Evolutionary conservation across 1,140 invertebrate genomes (phyloP).

Genomic region (Calliopsis andreniformis): DNA sequence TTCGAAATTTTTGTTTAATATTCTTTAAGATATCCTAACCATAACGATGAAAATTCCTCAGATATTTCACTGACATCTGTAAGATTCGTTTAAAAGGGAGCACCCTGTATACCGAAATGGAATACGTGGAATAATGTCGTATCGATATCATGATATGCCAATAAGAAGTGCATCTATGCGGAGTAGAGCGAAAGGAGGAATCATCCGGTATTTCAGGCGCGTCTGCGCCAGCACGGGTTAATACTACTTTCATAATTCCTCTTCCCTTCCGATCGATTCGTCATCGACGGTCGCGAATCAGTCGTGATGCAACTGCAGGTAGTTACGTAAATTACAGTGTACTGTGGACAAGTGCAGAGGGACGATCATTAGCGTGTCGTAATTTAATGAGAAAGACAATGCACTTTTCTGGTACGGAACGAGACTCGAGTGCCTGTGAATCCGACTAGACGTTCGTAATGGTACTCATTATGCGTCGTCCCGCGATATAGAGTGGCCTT

Average conservation of each 20-base stretch:
- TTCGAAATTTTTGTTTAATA: no score
- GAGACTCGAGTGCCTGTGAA: neutral
- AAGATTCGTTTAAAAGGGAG: no score
- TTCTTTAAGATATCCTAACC: no score
- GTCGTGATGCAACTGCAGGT: slow-evolving; percentile 14
- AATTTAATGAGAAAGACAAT: slow-evolving; percentile 45
- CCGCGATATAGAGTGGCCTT: slow-evolving; percentile 33
- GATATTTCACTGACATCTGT: no score
- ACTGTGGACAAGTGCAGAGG: no score
- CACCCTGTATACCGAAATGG: slow-evolving; percentile 14
- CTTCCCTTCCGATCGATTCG: neutral
- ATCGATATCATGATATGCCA: neutral
- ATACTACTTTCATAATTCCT: slow-evolving; percentile 19
- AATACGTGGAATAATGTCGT: slow-evolving; percentile 1
- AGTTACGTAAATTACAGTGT: slow-evolving; percentile 42
- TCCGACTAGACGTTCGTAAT: slow-evolving; percentile 20
- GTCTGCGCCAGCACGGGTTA: slow-evolving; percentile 10
- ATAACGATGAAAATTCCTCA: no score
- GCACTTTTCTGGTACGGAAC: slow-evolving; percentile 14
- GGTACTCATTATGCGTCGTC: slow-evolving; percentile 33
- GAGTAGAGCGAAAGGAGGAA: neutral
- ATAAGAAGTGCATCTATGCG: neutral
- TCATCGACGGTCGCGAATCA: slow-evolving; percentile 26
- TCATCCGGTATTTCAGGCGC: slow-evolving; percentile 28
- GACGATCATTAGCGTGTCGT: slow-evolving; percentile 30